phyloP scores from a whole-genome alignment of 30 jellyfish, hydroid and myxozoan species.

The Cassiopea xamachana region DNA sequence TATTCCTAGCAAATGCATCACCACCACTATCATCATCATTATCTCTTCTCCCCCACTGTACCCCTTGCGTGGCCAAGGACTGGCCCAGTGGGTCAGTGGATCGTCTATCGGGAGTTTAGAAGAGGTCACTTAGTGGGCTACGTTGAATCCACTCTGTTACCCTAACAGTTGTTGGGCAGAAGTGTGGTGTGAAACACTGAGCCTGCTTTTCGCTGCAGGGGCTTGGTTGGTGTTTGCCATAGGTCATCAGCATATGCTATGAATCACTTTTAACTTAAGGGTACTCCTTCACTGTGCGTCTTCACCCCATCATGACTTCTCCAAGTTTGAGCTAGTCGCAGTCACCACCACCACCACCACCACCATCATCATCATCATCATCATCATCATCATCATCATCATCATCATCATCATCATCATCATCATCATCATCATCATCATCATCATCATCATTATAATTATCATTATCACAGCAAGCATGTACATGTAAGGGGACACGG shows the following conservation, averaged over 20 bases:
- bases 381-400: slow-evolving; percentile 8
- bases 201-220: neutral
- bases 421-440: slow-evolving; percentile 11
- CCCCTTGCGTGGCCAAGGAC: neutral
- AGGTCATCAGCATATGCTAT: neutral
- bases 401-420: slow-evolving; percentile 10
- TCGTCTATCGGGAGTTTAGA: neutral
- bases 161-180: neutral
- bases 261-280: neutral
- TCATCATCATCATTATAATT: neutral
- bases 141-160: neutral
- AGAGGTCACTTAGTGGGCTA: neutral
- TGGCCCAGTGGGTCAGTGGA: neutral
- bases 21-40: neutral
- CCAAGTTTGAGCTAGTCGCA: neutral
- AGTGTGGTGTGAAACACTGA: neutral
- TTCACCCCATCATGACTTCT: neutral
- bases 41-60: neutral
- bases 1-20: neutral
- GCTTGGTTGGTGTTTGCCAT: neutral
- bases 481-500: no score
- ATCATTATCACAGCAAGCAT: neutral
- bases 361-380: slow-evolving; percentile 6
- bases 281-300: neutral
- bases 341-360: neutral